Conservation (phyloP, 2,113 vertebrate species). For the Scophthalmus maximus region DNA sequence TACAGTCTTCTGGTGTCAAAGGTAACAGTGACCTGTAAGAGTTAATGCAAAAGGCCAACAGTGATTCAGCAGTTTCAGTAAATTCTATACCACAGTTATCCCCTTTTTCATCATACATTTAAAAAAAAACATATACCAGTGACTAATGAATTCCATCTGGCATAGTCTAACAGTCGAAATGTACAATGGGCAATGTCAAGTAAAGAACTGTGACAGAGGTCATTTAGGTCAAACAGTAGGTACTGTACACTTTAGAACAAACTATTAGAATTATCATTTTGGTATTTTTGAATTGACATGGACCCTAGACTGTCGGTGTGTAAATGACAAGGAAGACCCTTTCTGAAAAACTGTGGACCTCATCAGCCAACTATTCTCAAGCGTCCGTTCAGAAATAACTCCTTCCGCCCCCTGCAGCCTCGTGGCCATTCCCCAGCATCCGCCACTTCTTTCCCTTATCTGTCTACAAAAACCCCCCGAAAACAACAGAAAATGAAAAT, state of each 20-base stretch:
- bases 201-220: neutral
- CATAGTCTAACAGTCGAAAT: neutral
- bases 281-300: slow-evolving; percentile 56
- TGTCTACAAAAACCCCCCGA: slow-evolving; percentile 41
- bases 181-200: neutral
- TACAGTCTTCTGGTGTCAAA: neutral
- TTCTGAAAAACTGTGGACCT: slow-evolving; percentile 37
- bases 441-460: slow-evolving; percentile 20
- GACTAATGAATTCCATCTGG: neutral
- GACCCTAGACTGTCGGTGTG: slow-evolving; percentile 44
- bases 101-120: neutral
- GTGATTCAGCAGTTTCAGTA: neutral
- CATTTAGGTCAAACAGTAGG: neutral
- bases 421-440: slow-evolving; percentile 28
- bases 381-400: slow-evolving; percentile 66
- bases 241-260: neutral
- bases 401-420: slow-evolving; percentile 35
- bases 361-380: slow-evolving; percentile 46
- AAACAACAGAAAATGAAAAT: slow-evolving; percentile 42
- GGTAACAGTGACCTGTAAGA: neutral
- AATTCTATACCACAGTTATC: neutral
- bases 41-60: neutral
- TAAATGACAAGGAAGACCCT: slow-evolving; percentile 55
- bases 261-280: slow-evolving; percentile 47
- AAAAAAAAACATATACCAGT: neutral